A percentile compares a stretch with the other conserved stretches of the same genome.
Conservation (phyloP, 1,140 invertebrate genomes). For the Eriocheir sinensis region DNA sequence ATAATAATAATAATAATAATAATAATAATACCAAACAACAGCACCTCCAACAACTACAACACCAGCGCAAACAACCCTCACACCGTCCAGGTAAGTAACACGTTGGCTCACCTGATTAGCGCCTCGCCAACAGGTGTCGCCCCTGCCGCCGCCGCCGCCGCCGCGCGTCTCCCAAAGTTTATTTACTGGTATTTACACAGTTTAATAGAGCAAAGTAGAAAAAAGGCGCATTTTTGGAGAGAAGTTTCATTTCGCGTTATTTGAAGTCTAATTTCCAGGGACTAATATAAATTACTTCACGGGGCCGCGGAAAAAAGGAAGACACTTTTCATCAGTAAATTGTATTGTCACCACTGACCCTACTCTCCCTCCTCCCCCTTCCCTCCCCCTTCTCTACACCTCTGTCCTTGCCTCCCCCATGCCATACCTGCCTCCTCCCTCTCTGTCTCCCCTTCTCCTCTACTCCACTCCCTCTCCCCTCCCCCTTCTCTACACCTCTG, state of each 20-base stretch:
- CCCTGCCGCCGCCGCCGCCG: neutral
- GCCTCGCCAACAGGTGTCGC: neutral
- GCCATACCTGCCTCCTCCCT: no score
- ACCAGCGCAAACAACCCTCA: no score
- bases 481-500: neutral
- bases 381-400: neutral
- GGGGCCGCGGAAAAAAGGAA: neutral
- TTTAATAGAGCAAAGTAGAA: slow-evolving; percentile 26
- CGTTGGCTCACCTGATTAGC: no score
- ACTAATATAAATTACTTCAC: slow-evolving; percentile 26
- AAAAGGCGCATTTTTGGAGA: neutral
- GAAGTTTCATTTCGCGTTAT: slow-evolving; percentile 25
- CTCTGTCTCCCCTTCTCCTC: neutral
- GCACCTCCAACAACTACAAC: no score
- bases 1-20: no score
- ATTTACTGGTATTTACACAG: slow-evolving; percentile 25
- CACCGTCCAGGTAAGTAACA: no score
- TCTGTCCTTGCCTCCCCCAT: no score
- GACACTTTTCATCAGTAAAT: slow-evolving; percentile 17
- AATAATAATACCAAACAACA: no score
- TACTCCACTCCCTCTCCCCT: neutral
- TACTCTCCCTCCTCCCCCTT: neutral
- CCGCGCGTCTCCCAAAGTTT: neutral
- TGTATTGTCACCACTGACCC: slow-evolving; percentile 11
- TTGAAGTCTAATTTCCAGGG: slow-evolving; percentile 24